A percentile compares a stretch with the other conserved stretches of the same genome.
phyloP scores from a whole-genome alignment of 2,888 invertebrate genomes.

The Agrochola litura region DNA sequence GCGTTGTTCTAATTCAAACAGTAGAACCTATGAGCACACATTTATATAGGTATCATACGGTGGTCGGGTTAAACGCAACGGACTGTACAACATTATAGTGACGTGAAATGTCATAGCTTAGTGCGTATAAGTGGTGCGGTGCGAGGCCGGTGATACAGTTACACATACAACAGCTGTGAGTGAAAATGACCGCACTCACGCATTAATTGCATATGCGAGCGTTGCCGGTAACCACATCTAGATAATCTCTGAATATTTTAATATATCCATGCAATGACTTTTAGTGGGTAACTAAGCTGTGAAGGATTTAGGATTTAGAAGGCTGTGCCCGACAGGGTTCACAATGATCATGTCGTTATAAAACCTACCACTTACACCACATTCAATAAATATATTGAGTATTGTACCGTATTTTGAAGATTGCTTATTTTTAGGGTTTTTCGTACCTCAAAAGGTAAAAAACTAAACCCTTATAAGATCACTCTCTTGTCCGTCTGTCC shows the following conservation, averaged over 20 bases:
- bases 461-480: too few relatives aligned
- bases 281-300: background rate
- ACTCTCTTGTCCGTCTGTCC: too few relatives aligned
- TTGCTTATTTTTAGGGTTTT: too few relatives aligned
- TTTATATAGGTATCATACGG: background rate
- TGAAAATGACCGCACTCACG: constrained; percentile 3
- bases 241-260: background rate
- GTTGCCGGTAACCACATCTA: background rate
- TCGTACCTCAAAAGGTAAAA: too few relatives aligned
- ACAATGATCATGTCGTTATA: too few relatives aligned
- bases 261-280: background rate
- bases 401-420: background rate
- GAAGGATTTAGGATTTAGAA: background rate
- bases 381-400: too few relatives aligned
- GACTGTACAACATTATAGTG: background rate
- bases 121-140: background rate
- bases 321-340: too few relatives aligned
- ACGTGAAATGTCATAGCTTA: background rate
- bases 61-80: background rate
- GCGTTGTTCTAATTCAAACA: constrained; percentile 2
- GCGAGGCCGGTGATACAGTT: background rate
- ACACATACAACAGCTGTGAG: background rate
- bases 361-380: too few relatives aligned
- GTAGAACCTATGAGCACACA: background rate
- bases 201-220: background rate